Conservation (phyloP, 2,888 invertebrate genomes). For the Brenthis daphne region DNA sequence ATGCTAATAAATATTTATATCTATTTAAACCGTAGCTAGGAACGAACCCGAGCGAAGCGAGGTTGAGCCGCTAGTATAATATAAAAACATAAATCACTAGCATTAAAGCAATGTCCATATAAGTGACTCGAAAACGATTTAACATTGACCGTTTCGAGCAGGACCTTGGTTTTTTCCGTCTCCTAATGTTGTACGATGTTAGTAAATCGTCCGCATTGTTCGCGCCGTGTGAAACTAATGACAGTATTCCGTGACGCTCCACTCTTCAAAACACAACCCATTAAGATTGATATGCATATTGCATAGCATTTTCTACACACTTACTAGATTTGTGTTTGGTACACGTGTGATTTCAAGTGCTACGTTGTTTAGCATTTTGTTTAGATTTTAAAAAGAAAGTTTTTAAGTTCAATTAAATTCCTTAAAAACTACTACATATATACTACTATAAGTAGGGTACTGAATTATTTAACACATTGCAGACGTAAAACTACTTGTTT, state of each 20-base stretch:
- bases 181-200: constrained; percentile 22
- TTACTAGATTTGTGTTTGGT: neutral
- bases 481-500: neutral
- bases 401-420: too few relatives aligned
- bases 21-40: too few relatives aligned
- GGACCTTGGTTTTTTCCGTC: constrained; percentile 26
- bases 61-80: too few relatives aligned
- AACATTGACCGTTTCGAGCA: constrained; percentile 5
- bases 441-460: too few relatives aligned
- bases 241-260: constrained; percentile 16
- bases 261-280: constrained; percentile 7
- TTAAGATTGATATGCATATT: constrained; percentile 5
- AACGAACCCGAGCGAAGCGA: too few relatives aligned
- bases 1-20: too few relatives aligned
- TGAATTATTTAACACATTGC: too few relatives aligned
- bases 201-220: constrained; percentile 27
- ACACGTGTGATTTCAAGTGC: too few relatives aligned
- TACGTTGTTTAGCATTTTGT: too few relatives aligned
- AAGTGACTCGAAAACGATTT: constrained; percentile 4
- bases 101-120: neutral
- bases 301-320: neutral
- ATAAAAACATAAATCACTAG: too few relatives aligned
- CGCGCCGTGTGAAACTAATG: constrained; percentile 23
- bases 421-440: too few relatives aligned
- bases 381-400: too few relatives aligned